Evolutionary conservation across 2,888 invertebrate genomes (phyloP).

Genomic region (Sthenelais limicola): DNA sequence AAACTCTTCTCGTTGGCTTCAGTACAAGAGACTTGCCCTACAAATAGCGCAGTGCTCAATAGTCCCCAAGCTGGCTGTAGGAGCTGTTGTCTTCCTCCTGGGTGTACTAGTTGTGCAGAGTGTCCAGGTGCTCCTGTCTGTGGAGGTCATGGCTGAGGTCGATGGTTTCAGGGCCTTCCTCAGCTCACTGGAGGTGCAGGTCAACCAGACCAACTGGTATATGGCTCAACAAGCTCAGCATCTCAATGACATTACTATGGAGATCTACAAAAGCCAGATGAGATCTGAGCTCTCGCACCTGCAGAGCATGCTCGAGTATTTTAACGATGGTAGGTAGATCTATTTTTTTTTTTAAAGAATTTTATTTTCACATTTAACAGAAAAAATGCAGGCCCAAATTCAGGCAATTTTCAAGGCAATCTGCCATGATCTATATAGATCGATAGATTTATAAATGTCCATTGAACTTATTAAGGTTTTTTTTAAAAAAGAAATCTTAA

Average conservation of each 20-base stretch:
- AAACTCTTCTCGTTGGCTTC: background rate
- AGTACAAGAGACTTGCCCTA: background rate
- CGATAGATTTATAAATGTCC: no score
- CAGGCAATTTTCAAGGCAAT: no score
- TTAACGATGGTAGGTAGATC: constrained; percentile 41
- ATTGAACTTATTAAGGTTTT: no score
- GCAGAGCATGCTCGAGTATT: constrained; percentile 42
- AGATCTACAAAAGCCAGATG: constrained; percentile 48
- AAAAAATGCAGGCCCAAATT: no score
- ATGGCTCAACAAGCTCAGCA: constrained; percentile 57
- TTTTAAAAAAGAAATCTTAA: no score
- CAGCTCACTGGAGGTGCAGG: constrained; percentile 51
- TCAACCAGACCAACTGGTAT: constrained; percentile 55
- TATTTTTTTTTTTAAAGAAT: no score
- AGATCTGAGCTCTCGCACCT: constrained; percentile 40
- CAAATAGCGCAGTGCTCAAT: constrained; percentile 5
- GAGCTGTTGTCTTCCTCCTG: constrained; percentile 14
- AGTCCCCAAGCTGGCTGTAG: constrained; percentile 34
- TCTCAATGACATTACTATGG: constrained; percentile 55
- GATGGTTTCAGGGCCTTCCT: constrained; percentile 47
- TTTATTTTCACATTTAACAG: no score
- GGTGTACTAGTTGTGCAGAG: constrained; percentile 16
- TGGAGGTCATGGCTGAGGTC: constrained; percentile 39
- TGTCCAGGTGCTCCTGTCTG: constrained; percentile 28
- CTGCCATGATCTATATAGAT: no score